Evolutionary conservation across 1,140 invertebrate genomes (phyloP).

Genomic region (Laupala kohalensis): DNA sequence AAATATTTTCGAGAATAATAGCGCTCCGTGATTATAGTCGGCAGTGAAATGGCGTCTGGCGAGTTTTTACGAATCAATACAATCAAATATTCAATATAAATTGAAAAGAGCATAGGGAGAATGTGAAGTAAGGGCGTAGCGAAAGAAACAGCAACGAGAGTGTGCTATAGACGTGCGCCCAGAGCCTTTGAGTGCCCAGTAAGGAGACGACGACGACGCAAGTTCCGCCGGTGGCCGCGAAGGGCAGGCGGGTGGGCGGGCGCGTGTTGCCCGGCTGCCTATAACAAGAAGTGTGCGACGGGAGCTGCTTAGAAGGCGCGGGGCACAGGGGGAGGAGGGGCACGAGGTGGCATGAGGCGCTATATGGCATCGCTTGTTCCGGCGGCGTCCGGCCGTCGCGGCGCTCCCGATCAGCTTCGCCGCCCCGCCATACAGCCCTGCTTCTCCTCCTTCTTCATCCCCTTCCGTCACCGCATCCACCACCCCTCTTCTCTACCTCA

Average conservation of each 20-base stretch:
- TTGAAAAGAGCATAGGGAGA: not conserved
- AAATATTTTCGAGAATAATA: no score
- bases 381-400: not conserved
- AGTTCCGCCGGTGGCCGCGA: not conserved
- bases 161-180: no score
- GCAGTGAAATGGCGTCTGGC: no score
- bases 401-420: not conserved
- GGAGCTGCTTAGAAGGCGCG: not conserved
- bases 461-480: not conserved
- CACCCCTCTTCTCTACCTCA: constrained; percentile 5
- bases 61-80: no score
- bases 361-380: not conserved
- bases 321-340: not conserved
- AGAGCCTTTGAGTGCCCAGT: not conserved
- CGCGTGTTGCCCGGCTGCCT: not conserved
- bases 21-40: no score
- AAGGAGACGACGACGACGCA: not conserved
- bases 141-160: no score
- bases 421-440: not conserved
- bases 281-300: not conserved
- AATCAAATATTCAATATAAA: no score
- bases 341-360: no score
- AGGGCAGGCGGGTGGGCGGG: not conserved
- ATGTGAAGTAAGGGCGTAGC: no score
- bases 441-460: not conserved